phyloP scores from a whole-genome alignment of 2,797 vertebrate genomes.

The Brachymystax lenok region DNA sequence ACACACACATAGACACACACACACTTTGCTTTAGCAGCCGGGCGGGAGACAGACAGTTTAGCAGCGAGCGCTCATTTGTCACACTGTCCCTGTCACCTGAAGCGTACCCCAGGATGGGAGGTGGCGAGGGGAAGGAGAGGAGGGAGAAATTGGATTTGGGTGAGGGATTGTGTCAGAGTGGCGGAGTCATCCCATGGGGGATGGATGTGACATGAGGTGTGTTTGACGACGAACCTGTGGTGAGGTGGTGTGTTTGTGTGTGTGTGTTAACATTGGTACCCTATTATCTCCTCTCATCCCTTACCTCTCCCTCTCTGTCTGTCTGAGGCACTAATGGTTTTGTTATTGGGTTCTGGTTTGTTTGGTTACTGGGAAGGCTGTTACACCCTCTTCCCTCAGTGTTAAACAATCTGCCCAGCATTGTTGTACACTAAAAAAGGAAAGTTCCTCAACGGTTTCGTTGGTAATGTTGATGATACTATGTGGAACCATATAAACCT shows the following conservation, averaged over 20 bases:
- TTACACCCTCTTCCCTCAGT: conserved; percentile 56
- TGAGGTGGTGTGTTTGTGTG: conserved; percentile 29
- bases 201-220: conserved; percentile 67
- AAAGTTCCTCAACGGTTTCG: too few relatives aligned
- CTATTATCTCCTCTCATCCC: too few relatives aligned
- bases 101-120: conserved; percentile 55
- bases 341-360: conserved; percentile 68
- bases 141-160: conserved; percentile 73
- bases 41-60: conserved; percentile 68
- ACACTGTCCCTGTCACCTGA: conserved; percentile 64
- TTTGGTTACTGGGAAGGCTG: conserved; percentile 65
- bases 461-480: too few relatives aligned
- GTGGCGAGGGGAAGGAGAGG: not conserved
- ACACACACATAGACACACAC: not conserved
- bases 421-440: conserved; percentile 24
- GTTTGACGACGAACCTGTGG: conserved; percentile 59
- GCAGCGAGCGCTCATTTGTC: conserved; percentile 68
- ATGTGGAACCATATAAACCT: too few relatives aligned
- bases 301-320: conserved; percentile 34
- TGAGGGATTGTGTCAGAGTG: conserved; percentile 60
- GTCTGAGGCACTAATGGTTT: conserved; percentile 62
- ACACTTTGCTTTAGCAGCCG: conserved; percentile 55
- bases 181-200: conserved; percentile 61
- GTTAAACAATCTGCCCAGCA: conserved; percentile 58
- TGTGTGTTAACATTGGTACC: too few relatives aligned